Percentiles rank a stretch among this genome's conserved stretches.
phyloP scores from a whole-genome alignment of 1,140 invertebrate species.

The Pseudomyrmex dendroicus region DNA sequence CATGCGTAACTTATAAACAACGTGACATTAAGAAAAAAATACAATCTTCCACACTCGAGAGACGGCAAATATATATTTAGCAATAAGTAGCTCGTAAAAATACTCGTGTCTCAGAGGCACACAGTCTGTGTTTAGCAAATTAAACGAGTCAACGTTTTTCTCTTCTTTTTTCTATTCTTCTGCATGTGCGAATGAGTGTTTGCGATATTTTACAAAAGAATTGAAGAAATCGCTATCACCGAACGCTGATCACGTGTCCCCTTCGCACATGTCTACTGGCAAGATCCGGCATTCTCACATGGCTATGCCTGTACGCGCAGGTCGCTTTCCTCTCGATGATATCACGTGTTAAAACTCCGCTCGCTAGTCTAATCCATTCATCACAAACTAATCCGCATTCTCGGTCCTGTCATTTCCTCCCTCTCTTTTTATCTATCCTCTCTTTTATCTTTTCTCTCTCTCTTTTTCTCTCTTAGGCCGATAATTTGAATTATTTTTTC shows the following conservation, averaged over 20 bases:
- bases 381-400: conserved; percentile 46
- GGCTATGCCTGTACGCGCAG: background rate
- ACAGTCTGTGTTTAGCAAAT: background rate
- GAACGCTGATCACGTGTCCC: conserved; percentile 30
- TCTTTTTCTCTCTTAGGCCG: background rate
- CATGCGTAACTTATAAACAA: background rate
- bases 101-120: too few species aligned
- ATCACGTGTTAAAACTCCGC: conserved; percentile 47
- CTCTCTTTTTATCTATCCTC: background rate
- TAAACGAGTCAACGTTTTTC: too few species aligned
- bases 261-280: conserved; percentile 17
- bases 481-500: conserved; percentile 28
- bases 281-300: conserved; percentile 5
- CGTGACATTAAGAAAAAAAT: background rate
- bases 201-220: conserved; percentile 6
- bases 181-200: too few species aligned
- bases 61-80: conserved; percentile 8
- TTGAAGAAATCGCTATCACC: conserved; percentile 13
- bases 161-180: too few species aligned
- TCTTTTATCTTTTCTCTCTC: background rate
- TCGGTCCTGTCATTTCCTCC: conserved; percentile 18
- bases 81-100: conserved; percentile 15
- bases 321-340: conserved; percentile 36
- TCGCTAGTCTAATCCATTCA: conserved; percentile 33
- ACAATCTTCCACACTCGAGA: background rate